phyloP scores from a whole-genome alignment of 2,113 vertebrate genomes.

The Carettochelys insculpta region DNA sequence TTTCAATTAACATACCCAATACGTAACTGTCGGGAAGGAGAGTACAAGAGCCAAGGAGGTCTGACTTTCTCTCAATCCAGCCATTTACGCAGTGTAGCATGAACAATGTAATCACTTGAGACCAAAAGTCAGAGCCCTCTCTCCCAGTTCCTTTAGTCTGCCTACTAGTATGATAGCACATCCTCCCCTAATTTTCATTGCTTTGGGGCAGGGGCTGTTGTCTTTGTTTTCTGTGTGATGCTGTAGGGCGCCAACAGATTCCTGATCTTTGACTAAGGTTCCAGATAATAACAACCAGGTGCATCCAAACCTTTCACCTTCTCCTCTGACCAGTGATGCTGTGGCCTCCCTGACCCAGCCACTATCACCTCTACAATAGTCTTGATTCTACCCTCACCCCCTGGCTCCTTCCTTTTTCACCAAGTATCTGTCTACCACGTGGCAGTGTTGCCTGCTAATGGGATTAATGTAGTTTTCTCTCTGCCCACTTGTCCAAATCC shows the following conservation, averaged over 20 bases:
- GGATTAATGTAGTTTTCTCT: background rate
- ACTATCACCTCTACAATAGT: background rate
- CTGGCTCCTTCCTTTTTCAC: background rate
- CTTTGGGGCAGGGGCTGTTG: background rate
- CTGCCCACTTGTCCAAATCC: background rate
- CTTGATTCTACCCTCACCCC: too few species aligned
- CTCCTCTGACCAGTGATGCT: background rate
- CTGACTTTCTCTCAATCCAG: background rate
- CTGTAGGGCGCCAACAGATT: background rate
- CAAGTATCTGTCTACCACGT: accelerated
- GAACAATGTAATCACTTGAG: background rate
- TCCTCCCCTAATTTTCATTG: background rate
- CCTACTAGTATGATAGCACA: background rate
- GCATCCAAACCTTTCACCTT: background rate
- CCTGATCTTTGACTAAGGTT: background rate
- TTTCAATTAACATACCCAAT: background rate
- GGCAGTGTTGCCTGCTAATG: background rate
- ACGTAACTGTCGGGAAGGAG: background rate
- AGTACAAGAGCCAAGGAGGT: background rate
- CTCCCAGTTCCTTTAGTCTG: background rate
- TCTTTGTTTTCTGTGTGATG: background rate
- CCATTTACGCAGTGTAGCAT: background rate
- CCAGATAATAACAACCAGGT: background rate
- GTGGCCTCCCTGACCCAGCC: background rate
- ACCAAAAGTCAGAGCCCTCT: background rate